Percentiles rank a stretch among this genome's conserved stretches.
These are phyloP conservation scores for Anabacerthia variegaticeps DNA, from an alignment of 2,797 vertebrate genomes.

Conservation along the genomic window DNA sequence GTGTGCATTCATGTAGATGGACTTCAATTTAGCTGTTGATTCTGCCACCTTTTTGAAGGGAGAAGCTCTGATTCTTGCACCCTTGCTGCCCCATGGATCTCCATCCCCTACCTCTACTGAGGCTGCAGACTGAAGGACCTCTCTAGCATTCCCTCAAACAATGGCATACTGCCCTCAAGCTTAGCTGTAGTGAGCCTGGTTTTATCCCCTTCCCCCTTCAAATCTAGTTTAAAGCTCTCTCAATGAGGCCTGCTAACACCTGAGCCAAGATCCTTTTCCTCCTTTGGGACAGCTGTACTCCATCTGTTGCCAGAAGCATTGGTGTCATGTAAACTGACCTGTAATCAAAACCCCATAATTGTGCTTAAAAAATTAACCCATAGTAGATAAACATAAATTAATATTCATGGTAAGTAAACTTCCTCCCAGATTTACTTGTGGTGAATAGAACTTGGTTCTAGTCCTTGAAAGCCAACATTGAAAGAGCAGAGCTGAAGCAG, in stretches of 20 bases:
- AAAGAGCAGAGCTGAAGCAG: slow-evolving; percentile 17
- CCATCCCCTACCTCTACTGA: neutral
- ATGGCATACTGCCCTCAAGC: neutral
- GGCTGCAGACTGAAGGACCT: neutral
- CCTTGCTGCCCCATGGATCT: neutral
- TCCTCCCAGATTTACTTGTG: slow-evolving; percentile 11
- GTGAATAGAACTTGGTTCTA: slow-evolving; percentile 27
- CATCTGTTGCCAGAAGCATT: neutral
- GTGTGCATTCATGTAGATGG: neutral
- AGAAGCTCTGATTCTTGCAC: neutral
- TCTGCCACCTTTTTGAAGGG: neutral
- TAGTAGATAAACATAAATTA: slow-evolving; percentile 12
- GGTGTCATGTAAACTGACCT: neutral
- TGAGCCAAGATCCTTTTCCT: neutral
- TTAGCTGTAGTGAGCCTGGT: neutral
- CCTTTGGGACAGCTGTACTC: neutral
- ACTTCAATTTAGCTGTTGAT: neutral
- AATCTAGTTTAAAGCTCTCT: neutral
- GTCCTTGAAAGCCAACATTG: slow-evolving; percentile 4
- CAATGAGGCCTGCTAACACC: neutral
- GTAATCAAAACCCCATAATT: neutral
- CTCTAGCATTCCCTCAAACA: neutral
- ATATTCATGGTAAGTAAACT: slow-evolving; percentile 26
- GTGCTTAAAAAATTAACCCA: slow-evolving; percentile 16
- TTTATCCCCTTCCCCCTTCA: neutral